These are phyloP conservation scores for Hemicordylus capensis DNA, from an alignment of 2,113 vertebrate species.

Conservation along the genomic window DNA sequence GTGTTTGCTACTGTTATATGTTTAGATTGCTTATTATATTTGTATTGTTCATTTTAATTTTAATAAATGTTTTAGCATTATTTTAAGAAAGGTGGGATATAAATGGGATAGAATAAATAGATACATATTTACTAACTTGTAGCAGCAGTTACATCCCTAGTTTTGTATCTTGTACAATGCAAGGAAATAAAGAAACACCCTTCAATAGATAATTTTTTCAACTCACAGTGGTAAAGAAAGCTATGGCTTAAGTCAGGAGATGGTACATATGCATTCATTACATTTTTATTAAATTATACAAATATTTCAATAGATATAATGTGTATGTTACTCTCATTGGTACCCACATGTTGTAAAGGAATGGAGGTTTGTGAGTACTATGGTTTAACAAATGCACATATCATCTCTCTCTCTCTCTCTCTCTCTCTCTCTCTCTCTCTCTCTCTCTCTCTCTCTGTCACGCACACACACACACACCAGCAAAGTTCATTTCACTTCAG, in stretches of 20 bases:
- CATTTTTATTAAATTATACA: background rate
- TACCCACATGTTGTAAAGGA: background rate
- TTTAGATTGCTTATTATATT: background rate
- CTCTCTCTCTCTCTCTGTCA: no score
- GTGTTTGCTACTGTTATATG: no score
- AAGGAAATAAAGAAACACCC: background rate
- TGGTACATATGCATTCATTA: no score
- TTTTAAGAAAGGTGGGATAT: background rate
- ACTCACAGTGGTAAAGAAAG: background rate
- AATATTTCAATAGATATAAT: background rate
- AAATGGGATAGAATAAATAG: no score
- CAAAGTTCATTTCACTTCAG: background rate
- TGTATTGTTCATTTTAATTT: background rate
- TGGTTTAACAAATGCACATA: background rate
- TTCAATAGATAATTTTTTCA: background rate
- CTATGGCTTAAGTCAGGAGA: background rate
- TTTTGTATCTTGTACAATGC: background rate
- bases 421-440: no score
- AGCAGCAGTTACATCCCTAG: background rate
- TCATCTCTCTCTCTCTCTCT: no score
- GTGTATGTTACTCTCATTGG: no score
- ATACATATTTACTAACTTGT: no score
- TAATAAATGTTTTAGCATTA: background rate
- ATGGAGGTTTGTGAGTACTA: no score
- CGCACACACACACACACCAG: background rate